Percentiles rank a stretch among this genome's conserved stretches.
Evolutionary conservation across 2,888 invertebrate species (phyloP).

Genomic region (Calliphora vomitoria): DNA sequence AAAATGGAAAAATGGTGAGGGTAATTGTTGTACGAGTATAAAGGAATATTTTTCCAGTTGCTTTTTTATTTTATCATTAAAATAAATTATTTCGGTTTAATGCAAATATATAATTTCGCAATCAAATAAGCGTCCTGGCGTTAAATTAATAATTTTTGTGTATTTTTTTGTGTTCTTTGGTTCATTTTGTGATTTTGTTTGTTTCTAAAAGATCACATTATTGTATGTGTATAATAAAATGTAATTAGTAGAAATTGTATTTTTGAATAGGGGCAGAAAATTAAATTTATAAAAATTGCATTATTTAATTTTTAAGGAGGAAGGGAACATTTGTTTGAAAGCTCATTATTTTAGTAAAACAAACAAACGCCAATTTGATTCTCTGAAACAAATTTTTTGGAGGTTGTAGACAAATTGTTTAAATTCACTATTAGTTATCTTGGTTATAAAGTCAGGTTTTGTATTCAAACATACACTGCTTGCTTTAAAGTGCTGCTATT

Average conservation of each 20-base stretch:
- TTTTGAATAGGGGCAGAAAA: not conserved
- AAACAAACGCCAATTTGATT: too few species aligned
- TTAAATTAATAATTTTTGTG: slow-evolving; percentile 26
- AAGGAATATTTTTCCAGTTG: not conserved
- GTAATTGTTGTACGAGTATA: not conserved
- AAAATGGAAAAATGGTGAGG: not conserved
- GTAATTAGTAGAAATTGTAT: not conserved
- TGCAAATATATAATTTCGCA: not conserved
- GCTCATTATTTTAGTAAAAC: too few species aligned
- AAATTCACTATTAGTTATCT: too few species aligned
- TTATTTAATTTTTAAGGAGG: not conserved
- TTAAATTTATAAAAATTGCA: not conserved
- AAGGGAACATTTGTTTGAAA: too few species aligned
- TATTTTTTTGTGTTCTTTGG: not conserved
- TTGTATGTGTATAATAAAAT: not conserved
- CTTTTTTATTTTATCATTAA: slow-evolving; percentile 8
- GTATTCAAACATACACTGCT: too few species aligned
- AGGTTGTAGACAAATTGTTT: too few species aligned
- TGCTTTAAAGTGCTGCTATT: too few species aligned
- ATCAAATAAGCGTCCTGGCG: slow-evolving; percentile 4
- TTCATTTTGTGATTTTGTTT: too few species aligned
- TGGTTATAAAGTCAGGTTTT: too few species aligned
- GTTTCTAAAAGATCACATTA: not conserved
- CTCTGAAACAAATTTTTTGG: too few species aligned
- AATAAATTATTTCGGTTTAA: not conserved